Conservation (phyloP, 2,888 invertebrate species). For the Muscina levida region DNA sequence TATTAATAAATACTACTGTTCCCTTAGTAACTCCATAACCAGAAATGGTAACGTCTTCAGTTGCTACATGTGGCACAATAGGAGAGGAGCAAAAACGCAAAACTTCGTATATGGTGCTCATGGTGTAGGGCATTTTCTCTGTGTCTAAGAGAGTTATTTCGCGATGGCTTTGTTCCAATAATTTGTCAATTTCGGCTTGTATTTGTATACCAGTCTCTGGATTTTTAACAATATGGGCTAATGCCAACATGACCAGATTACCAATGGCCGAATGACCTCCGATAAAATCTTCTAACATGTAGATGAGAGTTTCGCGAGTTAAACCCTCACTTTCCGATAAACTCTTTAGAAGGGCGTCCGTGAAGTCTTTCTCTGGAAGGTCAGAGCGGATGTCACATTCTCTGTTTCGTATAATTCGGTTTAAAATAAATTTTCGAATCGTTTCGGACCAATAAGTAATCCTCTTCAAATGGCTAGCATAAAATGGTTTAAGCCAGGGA, state of each 20-base stretch:
- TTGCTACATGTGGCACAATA: slow-evolving; percentile 94
- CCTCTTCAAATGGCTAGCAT: slow-evolving; percentile 85
- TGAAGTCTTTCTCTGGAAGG: slow-evolving; percentile 86
- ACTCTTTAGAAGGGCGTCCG: slow-evolving; percentile 88
- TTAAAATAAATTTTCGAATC: slow-evolving; percentile 87
- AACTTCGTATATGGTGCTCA: slow-evolving; percentile 90
- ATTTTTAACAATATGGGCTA: slow-evolving; percentile 86
- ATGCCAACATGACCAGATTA: slow-evolving; percentile 88
- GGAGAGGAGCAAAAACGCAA: slow-evolving; percentile 90
- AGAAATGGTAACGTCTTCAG: slow-evolving; percentile 86
- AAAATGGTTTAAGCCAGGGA: slow-evolving; percentile 89
- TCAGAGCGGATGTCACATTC: slow-evolving; percentile 81
- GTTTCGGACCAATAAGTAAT: slow-evolving; percentile 86
- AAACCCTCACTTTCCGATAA: slow-evolving; percentile 83
- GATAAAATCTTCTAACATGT: slow-evolving; percentile 91
- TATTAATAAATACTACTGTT: slow-evolving; percentile 91
- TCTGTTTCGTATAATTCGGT: slow-evolving; percentile 84
- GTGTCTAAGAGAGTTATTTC: slow-evolving; percentile 85
- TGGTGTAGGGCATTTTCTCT: slow-evolving; percentile 87
- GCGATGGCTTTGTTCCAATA: slow-evolving; percentile 81
- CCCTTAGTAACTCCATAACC: slow-evolving; percentile 88
- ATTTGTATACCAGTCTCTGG: slow-evolving; percentile 85
- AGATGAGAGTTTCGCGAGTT: slow-evolving; percentile 89
- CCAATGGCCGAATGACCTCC: slow-evolving; percentile 94
- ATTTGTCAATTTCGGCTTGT: slow-evolving; percentile 84